Base-by-base conservation (phyloP, 2,113 vertebrate species). In the Rhombomys opimus region DNA sequence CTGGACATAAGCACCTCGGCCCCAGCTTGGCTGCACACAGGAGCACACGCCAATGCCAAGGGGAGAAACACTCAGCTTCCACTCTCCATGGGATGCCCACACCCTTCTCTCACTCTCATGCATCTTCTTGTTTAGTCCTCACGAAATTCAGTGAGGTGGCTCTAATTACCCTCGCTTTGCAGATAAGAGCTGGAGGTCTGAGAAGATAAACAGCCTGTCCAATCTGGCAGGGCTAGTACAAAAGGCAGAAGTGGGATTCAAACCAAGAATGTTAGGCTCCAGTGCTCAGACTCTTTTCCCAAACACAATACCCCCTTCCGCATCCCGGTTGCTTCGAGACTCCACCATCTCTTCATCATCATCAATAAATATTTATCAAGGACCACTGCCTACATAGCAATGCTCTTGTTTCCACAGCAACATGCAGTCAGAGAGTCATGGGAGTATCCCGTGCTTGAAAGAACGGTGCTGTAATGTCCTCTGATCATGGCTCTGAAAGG, bases 331-430 rank as follows among this genome's bases (percentile, higher is more conserved):
- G 65, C 81, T 27, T 15, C 0, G 1, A 87, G 65, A 78, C 25
- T 68, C 81, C 9, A 59, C 90, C 59, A 50, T 63, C 97, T 96
- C 3, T 94, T 91, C 96, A 80, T 85, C 86, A 95, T 97, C 98
- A 84, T 97, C 98, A 94, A 96, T 93, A 98, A 97, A 98, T 97
- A 96, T 96, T 95, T 97, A 97, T 97, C 95, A 96, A 95, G 94
- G 95, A 90, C 95, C 97, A 94, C 94, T 30, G 96, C 96, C 97
- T 96, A 92, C 96, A 89, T 82, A 96, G 97, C 96, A 95, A 92
- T 92, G 77, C 96, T 96, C n/a, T 1, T 82, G 98, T 98, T 99
- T 98, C 98, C 98, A 98, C 98, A 97, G 98, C 95, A 98, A 98
- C 98, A 96, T 88, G 94, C 94, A 93, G 86, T 90, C 94, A 68